phyloP scores from a whole-genome alignment of 2,888 invertebrate genomes.

The Cartodere bifasciata region DNA sequence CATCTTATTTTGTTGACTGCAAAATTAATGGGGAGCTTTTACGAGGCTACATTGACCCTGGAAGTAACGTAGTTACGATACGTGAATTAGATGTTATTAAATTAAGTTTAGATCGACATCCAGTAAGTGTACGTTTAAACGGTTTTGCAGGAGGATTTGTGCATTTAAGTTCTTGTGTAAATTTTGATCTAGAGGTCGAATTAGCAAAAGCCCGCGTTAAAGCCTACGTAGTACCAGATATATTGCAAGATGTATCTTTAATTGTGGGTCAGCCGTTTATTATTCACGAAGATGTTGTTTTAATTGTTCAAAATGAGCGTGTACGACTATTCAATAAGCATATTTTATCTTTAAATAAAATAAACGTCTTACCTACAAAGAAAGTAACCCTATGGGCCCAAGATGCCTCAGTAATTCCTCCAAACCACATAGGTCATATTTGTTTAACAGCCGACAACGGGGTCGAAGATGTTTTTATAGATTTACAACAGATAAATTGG shows the following conservation, averaged over 20 bases:
- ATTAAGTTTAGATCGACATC: no score
- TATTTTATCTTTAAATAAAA: neutral
- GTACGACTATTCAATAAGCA: neutral
- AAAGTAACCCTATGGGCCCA: slow-evolving; percentile 10
- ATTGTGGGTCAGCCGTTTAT: slow-evolving; percentile 10
- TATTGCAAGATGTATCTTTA: slow-evolving; percentile 8
- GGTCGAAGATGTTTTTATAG: slow-evolving; percentile 1
- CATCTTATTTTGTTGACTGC: slow-evolving; percentile 1
- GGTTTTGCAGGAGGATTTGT: no score
- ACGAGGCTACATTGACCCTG: slow-evolving; percentile 4
- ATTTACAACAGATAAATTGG: slow-evolving; percentile 1
- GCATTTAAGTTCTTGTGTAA: no score
- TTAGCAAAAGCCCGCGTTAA: slow-evolving; percentile 6
- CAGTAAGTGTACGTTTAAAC: no score
- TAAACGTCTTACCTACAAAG: slow-evolving; percentile 2
- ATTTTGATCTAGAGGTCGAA: no score
- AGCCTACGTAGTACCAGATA: slow-evolving; percentile 3
- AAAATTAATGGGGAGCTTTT: neutral
- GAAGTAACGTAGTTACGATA: no score
- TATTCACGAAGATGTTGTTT: slow-evolving; percentile 4
- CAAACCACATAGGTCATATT: slow-evolving; percentile 2
- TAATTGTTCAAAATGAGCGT: neutral
- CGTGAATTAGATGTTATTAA: no score
- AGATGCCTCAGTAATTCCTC: slow-evolving; percentile 7
- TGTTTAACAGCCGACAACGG: slow-evolving; percentile 1